Conservation (phyloP, 1,140 invertebrate genomes). For the Trinorchestia longiramus region DNA sequence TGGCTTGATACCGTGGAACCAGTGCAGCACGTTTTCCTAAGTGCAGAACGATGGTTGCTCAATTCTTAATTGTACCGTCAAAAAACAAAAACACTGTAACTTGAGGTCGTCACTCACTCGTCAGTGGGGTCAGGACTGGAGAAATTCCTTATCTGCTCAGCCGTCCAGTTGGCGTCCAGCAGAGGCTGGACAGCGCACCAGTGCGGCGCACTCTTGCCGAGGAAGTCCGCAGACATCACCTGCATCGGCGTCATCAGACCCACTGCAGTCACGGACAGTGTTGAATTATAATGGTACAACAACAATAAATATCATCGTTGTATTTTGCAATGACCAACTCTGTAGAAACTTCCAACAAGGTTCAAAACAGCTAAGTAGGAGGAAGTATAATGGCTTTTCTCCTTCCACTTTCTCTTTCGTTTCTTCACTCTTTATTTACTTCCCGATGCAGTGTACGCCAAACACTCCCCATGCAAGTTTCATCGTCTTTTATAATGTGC, state of each 20-base stretch:
- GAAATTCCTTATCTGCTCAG: constrained; percentile 3
- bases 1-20: no score
- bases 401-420: not conserved
- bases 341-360: not conserved
- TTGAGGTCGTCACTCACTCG: not conserved
- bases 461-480: not conserved
- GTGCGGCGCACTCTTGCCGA: constrained; percentile 2
- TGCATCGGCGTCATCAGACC: constrained; percentile 39
- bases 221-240: not conserved
- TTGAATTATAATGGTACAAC: not conserved
- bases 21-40: no score
- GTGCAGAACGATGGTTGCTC: no score
- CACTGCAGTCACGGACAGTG: not conserved
- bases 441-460: not conserved
- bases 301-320: not conserved
- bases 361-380: not conserved
- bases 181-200: not conserved
- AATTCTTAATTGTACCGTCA: no score
- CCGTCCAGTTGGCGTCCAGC: not conserved
- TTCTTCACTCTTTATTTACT: not conserved
- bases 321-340: not conserved
- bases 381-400: not conserved
- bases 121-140: not conserved
- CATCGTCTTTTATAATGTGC: no score
- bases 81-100: not conserved